These are phyloP conservation scores for Torymus aiolomorphi DNA, from an alignment of 2,888 invertebrate species.

Conservation along the genomic window DNA sequence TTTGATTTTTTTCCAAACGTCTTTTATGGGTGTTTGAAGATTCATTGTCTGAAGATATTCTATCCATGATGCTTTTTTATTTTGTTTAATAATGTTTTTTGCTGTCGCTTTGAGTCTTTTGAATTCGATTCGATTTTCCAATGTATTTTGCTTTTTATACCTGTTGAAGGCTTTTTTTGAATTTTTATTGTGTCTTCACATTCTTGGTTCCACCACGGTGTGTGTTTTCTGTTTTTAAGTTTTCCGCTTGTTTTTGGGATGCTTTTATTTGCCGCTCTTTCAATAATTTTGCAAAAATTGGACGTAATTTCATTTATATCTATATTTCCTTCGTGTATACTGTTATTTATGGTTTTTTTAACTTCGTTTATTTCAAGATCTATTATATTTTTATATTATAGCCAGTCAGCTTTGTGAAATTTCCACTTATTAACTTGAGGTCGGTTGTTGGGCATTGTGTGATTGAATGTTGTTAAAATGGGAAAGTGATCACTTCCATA, in stretches of 20 bases:
- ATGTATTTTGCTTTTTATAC: not conserved
- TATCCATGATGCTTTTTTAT: not conserved
- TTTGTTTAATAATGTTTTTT: too few relatives aligned
- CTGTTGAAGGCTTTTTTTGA: not conserved
- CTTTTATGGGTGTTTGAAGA: not conserved
- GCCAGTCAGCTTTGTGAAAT: too few relatives aligned
- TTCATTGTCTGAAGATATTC: not conserved
- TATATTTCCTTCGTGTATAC: too few relatives aligned
- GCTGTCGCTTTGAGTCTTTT: too few relatives aligned
- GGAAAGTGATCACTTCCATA: constrained; percentile 9
- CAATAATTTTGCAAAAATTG: too few relatives aligned
- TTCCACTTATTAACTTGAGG: too few relatives aligned
- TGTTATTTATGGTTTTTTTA: too few relatives aligned
- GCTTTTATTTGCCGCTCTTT: too few relatives aligned
- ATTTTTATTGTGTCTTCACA: not conserved
- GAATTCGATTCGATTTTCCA: too few relatives aligned
- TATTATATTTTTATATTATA: not conserved
- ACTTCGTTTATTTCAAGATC: not conserved
- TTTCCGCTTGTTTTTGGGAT: not conserved
- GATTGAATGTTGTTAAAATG: not conserved
- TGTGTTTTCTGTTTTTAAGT: not conserved
- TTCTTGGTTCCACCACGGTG: not conserved
- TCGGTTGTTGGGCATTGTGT: not conserved
- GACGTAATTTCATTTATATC: too few relatives aligned
- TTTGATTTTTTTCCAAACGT: not conserved